Conservation (phyloP, 2,888 invertebrate genomes). For the Dysmachus trigonus region DNA sequence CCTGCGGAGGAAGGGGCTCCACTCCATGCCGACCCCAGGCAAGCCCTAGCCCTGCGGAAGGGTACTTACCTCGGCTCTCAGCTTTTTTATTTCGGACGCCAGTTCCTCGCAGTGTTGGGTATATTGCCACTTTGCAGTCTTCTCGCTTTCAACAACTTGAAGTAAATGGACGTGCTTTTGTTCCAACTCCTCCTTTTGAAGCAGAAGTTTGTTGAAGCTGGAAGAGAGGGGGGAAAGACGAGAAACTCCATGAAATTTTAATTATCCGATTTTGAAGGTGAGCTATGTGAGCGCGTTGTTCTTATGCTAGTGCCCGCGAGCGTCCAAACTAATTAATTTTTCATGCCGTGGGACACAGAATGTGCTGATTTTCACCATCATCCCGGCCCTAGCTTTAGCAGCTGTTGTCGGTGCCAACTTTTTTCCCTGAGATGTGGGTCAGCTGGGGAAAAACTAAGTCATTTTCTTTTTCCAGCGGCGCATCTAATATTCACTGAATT, state of each 20-base stretch:
- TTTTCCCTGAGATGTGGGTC: background rate
- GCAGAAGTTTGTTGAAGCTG: conserved; percentile 87
- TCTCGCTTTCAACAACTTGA: conserved; percentile 89
- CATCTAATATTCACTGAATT: background rate
- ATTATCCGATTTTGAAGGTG: conserved; percentile 5
- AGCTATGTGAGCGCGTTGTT: background rate
- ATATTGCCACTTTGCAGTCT: conserved; percentile 93
- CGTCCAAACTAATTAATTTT: background rate
- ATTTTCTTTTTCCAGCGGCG: background rate
- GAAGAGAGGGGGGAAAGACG: conserved; percentile 48
- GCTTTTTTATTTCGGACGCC: conserved; percentile 86
- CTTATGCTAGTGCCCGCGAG: background rate
- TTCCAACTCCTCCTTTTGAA: conserved; percentile 90
- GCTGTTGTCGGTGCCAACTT: background rate
- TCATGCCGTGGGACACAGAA: background rate
- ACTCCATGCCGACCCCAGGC: too few species aligned
- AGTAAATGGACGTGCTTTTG: conserved; percentile 90
- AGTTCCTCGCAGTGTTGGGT: conserved; percentile 92
- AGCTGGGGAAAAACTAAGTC: background rate
- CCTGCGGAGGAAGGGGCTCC: too few species aligned
- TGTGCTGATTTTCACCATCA: background rate
- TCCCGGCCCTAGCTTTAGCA: background rate
- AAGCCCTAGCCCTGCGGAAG: background rate
- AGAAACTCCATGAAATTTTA: conserved; percentile 52
- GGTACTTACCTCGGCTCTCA: conserved; percentile 79